phyloP scores from a whole-genome alignment of 2,797 vertebrate species.

The Pangasius krempfi region DNA sequence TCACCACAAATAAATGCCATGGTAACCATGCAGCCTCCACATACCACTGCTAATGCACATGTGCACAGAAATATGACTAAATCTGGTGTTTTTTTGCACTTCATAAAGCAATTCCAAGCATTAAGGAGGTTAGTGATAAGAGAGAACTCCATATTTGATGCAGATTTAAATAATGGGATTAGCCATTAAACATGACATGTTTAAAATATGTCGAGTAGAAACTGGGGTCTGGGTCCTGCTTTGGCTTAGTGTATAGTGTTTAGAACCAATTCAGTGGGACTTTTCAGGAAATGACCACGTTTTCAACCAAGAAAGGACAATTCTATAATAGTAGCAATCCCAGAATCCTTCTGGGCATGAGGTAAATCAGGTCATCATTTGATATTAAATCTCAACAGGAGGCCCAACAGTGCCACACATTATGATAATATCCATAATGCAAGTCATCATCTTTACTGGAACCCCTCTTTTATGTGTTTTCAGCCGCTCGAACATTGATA shows the following conservation, averaged over 20 bases:
- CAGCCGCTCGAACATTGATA: background rate
- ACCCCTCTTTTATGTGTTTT: background rate
- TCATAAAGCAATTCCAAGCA: background rate
- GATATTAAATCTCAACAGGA: background rate
- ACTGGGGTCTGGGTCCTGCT: background rate
- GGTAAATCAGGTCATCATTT: constrained; percentile 41
- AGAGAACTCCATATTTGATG: constrained; percentile 18
- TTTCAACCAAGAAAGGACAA: constrained; percentile 15
- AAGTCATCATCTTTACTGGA: background rate
- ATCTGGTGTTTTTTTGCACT: background rate
- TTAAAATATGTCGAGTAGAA: background rate
- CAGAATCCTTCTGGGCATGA: constrained; percentile 23
- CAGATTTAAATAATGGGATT: constrained; percentile 17
- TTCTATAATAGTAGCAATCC: constrained; percentile 38
- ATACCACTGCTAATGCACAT: background rate
- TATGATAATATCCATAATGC: background rate
- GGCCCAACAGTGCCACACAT: background rate
- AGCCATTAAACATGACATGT: constrained; percentile 19
- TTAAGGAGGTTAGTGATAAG: constrained; percentile 21
- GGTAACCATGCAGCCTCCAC: constrained; percentile 10
- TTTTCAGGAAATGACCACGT: background rate
- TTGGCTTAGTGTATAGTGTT: background rate
- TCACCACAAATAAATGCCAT: background rate
- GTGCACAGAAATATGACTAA: background rate
- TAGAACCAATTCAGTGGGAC: constrained; percentile 43